Base-by-base conservation (phyloP, 1,140 invertebrate species). In the Stratiolaelaps scimitus region DNA sequence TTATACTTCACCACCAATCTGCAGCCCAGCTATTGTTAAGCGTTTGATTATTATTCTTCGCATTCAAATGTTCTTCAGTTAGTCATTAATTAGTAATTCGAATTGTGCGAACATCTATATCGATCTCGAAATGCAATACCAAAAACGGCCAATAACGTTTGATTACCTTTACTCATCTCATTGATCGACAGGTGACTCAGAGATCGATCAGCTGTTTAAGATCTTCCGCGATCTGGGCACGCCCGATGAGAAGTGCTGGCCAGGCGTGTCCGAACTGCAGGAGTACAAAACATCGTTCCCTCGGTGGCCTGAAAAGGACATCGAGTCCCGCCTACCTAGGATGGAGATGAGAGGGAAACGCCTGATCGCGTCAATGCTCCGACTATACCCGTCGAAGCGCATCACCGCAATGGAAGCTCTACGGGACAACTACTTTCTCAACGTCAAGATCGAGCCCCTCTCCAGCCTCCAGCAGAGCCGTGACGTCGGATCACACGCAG, bases 151-250 rank as follows among this genome's bases (percentile, higher is more conserved):
- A n/a, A n/a, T n/a, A n/a, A n/a, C n/a, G n/a, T n/a, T n/a, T n/a
- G n/a, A n/a, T n/a, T n/a, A n/a, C n/a, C n/a, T n/a, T n/a, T 46
- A 13, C 65, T 71, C 56, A 69, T 71, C 69, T 79, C 79, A 68
- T 71, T 89, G 88, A 80, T 87, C 95, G 76, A 87, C 90, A 28
- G 92, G 92, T 13, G 92, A 96, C 75, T 92, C 89, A n/a, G 92
- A 96, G 78, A 96, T 96, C 70, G 91, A 96, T 79, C 91, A 96
- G 74, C 75, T 96, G 5, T 96, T 92, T 77, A 82, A 88, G 71
- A 91, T 96, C 74, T 97, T 96, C 76, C 81, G 76, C 68, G 86
- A 86, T 48, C 76, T 92, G 47, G 88, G 89, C 64, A 94, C 91
- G 29, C 89, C 89, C 2, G 90, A 85, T 0, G 89, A 92, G 72